A percentile compares a stretch with the other conserved stretches of the same genome.
phyloP scores from a whole-genome alignment of 2,797 vertebrate genomes.

The Gymnoscopelus braueri region DNA sequence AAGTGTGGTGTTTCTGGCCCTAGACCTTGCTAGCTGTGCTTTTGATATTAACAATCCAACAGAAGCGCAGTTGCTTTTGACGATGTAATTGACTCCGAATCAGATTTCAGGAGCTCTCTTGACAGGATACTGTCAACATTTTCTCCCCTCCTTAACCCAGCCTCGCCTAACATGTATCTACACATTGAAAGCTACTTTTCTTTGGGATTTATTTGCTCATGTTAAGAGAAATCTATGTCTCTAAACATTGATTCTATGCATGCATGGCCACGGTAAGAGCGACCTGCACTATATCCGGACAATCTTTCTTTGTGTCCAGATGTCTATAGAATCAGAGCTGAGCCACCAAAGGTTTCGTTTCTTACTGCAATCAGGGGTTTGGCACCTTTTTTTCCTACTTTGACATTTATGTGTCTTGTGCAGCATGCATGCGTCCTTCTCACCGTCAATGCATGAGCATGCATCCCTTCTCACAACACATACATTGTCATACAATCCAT shows the following conservation, averaged over 20 bases:
- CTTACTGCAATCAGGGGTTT: slow-evolving; percentile 84
- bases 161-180: slow-evolving; percentile 16
- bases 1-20: too few relatives aligned
- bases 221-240: slow-evolving; percentile 14
- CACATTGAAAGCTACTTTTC: slow-evolving; percentile 14
- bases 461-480: slow-evolving; percentile 31
- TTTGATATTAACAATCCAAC: too few relatives aligned
- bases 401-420: slow-evolving; percentile 74
- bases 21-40: too few relatives aligned
- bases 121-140: too few relatives aligned
- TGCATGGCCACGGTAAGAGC: slow-evolving; percentile 53
- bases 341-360: slow-evolving; percentile 85
- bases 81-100: too few relatives aligned
- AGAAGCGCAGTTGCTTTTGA: too few relatives aligned
- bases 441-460: slow-evolving; percentile 69
- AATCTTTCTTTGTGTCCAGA: slow-evolving; percentile 81
- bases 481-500: slow-evolving; percentile 6
- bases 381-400: slow-evolving; percentile 78
- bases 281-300: slow-evolving; percentile 66
- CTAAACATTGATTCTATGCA: slow-evolving; percentile 54
- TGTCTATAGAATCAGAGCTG: slow-evolving; percentile 84
- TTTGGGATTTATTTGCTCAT: background rate
- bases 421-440: slow-evolving; percentile 63
- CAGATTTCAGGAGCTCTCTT: too few relatives aligned
- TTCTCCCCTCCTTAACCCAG: slow-evolving; percentile 7